phyloP scores from a whole-genome alignment of 2,888 invertebrate genomes.

The Euspilapteryx auroguttella region DNA sequence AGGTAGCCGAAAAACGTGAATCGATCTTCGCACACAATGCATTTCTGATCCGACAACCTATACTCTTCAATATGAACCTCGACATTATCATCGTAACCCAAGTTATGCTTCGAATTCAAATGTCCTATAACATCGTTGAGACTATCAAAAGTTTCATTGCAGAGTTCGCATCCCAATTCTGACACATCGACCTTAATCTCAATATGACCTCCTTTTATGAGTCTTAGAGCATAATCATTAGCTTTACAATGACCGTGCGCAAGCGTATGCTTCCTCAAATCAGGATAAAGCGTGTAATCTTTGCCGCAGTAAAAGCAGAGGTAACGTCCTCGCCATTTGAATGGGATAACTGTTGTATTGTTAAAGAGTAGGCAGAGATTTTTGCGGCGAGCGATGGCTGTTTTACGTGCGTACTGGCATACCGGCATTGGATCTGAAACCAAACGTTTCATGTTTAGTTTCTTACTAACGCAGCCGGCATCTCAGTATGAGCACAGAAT shows the following conservation, averaged over 20 bases:
- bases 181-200: slow-evolving; percentile 14
- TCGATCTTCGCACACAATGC: slow-evolving; percentile 10
- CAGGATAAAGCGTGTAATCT: slow-evolving; percentile 9
- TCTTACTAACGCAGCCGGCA: no score
- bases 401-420: no score
- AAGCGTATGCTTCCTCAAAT: slow-evolving; percentile 14
- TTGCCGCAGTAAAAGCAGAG: slow-evolving; percentile 14
- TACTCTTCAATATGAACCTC: slow-evolving; percentile 4
- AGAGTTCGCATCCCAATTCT: slow-evolving; percentile 12
- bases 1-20: slow-evolving; percentile 12
- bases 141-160: slow-evolving; percentile 10
- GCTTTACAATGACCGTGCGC: slow-evolving; percentile 13
- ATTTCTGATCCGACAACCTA: slow-evolving; percentile 10
- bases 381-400: no score
- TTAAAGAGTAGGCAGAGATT: slow-evolving; percentile 14
- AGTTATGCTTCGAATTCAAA: slow-evolving; percentile 9
- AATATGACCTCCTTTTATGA: slow-evolving; percentile 7
- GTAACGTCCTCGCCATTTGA: slow-evolving; percentile 13
- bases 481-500: no score
- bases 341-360: slow-evolving; percentile 15
- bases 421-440: no score
- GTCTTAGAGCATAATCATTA: slow-evolving; percentile 5
- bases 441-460: no score
- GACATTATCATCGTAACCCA: slow-evolving; percentile 9
- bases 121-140: slow-evolving; percentile 11